Evolutionary conservation across 1,140 invertebrate species (phyloP), one percentile per base, ranked within the genome.

Genomic region (Manduca sexta): DNA sequence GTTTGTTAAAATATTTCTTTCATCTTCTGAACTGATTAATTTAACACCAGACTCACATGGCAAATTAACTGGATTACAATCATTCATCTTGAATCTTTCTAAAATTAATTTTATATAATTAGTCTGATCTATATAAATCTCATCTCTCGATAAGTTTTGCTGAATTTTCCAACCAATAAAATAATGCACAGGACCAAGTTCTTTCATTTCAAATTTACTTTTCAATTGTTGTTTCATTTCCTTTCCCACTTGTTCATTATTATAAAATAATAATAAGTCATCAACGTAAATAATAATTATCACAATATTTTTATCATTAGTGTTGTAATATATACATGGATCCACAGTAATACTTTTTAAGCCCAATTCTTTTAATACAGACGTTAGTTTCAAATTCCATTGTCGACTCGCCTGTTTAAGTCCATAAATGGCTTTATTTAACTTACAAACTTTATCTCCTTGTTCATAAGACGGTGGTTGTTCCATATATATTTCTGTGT

Each of bases 391-490:
- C 13, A 34, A 34, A 34, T 77, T 67, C 72, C 65, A 83, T 33
- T 51, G 45, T 3, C 65, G 41, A 16, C 63, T 51, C 1, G 60
- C 52, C 44, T 78, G 66, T 59, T 78, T 80, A 5, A 81, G 49
- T 0, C 74, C 74, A 69, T 84, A 81, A 14, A 85, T 56, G 8
- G 64, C 57, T 46, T 70, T 69, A 30, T 75, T 73, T 30, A 83
- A 54, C 53, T 18, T 47, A 26, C 56, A 54, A 10, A 60, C 78
- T 42, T 72, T 53, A 31, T 65, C 18, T 67, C 44, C 43, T 47
- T 43, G 45, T 57, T 69, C 56, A 60, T 69, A 84, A 10, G 52
- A 54, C 54, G 69, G 69, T 48, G 74, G 79, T 56, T 65, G 60
- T 18, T 54, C 40, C 67, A 84, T 74, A 43, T 64, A 78, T 18